phyloP scores from a whole-genome alignment of 2,888 invertebrate genomes.

The Cataglyphis albicans region DNA sequence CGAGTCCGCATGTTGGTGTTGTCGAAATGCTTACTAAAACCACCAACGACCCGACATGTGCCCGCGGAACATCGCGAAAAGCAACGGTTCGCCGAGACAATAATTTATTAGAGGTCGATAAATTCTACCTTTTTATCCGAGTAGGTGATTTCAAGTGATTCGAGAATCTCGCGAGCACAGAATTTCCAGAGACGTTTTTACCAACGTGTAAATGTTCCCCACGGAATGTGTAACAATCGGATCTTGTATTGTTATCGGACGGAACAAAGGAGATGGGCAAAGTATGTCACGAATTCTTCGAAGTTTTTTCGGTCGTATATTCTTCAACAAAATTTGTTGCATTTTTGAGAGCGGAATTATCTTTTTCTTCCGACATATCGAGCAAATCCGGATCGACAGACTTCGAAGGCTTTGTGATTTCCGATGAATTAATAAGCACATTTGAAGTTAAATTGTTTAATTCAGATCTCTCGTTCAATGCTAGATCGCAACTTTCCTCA shows the following conservation, averaged over 20 bases:
- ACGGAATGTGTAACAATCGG: conserved; percentile 11
- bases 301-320: conserved; percentile 10
- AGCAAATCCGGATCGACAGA: conserved; percentile 35
- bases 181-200: conserved; percentile 28
- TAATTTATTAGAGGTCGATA: conserved; percentile 29
- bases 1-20: conserved; percentile 2
- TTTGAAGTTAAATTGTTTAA: background rate
- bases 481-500: background rate
- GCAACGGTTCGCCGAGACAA: background rate
- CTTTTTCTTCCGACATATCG: background rate
- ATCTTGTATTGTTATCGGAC: background rate
- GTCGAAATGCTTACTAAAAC: background rate
- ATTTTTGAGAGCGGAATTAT: background rate
- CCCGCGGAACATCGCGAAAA: background rate
- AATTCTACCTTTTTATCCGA: conserved; percentile 17
- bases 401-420: background rate
- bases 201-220: background rate
- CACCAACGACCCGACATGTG: background rate
- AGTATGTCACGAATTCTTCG: conserved; percentile 9
- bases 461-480: background rate
- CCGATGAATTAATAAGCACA: background rate
- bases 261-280: background rate
- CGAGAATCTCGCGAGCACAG: conserved; percentile 21
- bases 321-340: background rate
- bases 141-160: conserved; percentile 12